Evolutionary conservation across 2,113 vertebrate genomes (phyloP), one percentile per base, ranked within the genome.

Genomic region (Hymenochirus boettgeri): DNA sequence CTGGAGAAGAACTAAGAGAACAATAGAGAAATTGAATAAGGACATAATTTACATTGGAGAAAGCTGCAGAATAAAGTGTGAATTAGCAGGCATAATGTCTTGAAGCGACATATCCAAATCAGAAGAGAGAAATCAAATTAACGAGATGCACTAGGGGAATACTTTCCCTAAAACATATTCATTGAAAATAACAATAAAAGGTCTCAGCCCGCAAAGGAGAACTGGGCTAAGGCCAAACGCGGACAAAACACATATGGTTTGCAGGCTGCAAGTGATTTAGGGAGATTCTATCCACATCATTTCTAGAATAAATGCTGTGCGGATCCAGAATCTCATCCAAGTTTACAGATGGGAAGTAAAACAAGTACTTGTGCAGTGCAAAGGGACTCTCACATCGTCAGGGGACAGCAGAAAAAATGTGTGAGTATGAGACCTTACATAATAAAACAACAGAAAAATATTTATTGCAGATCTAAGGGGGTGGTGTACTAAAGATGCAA

Each of bases 241-340:
- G 42, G 63, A 58, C 64, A 21, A 8, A 33, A 29, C 26, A 6
- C 23, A 21, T 15, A 26, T 23, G 7, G 45, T 21, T n/a, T 58
- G 64, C 56, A 45, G 64, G 64, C 63, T 51, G 47, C n/a, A 39
- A 27, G 27, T 51, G 55, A 59, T 67, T 67, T 59, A 59, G n/a
- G 33, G 26, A 67, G 45, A 51, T 37, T 67, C 64, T 24, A 42
- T 52, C 23, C 64, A 57, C 23, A 11, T 37, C 31, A 27, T 48
- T 37, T 13, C 64, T 59, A 26, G 23, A 57, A 46, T 47, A 7
- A 56, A 48, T 45, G 22, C 54, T 25, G 64, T 26, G 55, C n/a
- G 56, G 64, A 59, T 52, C 64, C 45, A 29, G 15, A n/a, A 52
- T 27, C 46, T 21, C 46, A 3, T 58, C 56, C 64, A 59, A 67